Evolutionary conservation across 2,888 invertebrate genomes (phyloP).

Genomic region (Chrysolina haemoptera): DNA sequence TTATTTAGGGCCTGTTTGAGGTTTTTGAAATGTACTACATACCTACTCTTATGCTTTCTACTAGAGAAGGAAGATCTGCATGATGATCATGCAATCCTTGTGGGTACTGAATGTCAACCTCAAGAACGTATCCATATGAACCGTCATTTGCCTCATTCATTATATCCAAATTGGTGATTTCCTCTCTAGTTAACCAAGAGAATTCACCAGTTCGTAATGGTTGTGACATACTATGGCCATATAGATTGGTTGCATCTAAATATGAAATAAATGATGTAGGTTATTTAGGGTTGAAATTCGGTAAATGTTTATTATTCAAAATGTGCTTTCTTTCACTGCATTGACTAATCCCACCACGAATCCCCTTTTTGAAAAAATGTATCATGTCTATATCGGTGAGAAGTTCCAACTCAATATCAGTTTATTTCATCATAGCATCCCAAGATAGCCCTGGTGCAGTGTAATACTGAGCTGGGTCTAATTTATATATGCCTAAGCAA

Average conservation of each 20-base stretch:
- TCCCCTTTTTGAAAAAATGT: neutral
- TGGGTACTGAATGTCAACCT: too few species aligned
- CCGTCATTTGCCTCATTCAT: too few species aligned
- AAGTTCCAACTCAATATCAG: constrained; percentile 58
- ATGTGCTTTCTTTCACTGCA: neutral
- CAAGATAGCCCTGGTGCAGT: neutral
- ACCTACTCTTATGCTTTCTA: too few species aligned
- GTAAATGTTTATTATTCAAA: neutral
- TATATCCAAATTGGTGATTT: too few species aligned
- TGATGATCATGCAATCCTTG: too few species aligned
- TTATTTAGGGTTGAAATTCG: constrained; percentile 12
- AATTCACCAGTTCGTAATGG: constrained; percentile 15
- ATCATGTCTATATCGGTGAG: constrained; percentile 55
- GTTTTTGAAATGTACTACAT: too few species aligned
- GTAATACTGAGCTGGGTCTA: constrained; percentile 37
- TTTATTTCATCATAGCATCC: constrained; percentile 39
- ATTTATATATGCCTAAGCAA: neutral
- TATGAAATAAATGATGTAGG: constrained; percentile 21
- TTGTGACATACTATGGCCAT: constrained; percentile 30
- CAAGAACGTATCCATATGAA: too few species aligned
- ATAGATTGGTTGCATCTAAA: constrained; percentile 28
- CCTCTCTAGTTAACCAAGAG: neutral
- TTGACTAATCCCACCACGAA: too few species aligned
- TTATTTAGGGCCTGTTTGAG: too few species aligned
- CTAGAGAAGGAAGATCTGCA: too few species aligned